Evolutionary conservation across 2,797 vertebrate species (phyloP).

Genomic region (Tangara arthus): DNA sequence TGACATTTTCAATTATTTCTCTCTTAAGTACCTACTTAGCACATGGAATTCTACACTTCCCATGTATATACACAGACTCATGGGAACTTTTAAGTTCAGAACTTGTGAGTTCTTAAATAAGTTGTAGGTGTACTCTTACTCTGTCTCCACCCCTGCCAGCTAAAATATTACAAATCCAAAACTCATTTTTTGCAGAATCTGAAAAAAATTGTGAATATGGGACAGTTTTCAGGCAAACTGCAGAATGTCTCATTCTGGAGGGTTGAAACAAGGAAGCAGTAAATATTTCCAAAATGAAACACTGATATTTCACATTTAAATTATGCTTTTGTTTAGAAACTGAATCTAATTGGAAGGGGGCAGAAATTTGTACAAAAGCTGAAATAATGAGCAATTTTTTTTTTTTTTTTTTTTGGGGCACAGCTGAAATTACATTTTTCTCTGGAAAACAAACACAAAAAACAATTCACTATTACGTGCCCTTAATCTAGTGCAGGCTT

Average conservation of each 20-base stretch:
- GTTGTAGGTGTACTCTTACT: background rate
- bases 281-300: background rate
- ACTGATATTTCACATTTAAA: background rate
- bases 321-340: background rate
- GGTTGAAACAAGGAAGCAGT: background rate
- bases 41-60: background rate
- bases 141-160: accelerated
- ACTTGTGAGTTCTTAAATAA: background rate
- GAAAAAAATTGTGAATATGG: background rate
- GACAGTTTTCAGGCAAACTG: background rate
- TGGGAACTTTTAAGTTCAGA: background rate
- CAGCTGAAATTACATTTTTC: background rate
- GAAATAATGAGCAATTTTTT: background rate
- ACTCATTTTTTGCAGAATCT: background rate
- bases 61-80: background rate
- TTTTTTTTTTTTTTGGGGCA: background rate
- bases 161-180: background rate
- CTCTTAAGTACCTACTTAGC: background rate
- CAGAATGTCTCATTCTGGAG: background rate
- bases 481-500: background rate
- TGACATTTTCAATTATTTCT: background rate
- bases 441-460: background rate
- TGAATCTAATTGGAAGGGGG: background rate
- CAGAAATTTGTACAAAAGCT: background rate
- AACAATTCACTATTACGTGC: background rate